Percentiles rank a stretch among this genome's conserved stretches.
Conservation (phyloP, 2,888 invertebrate species). For the Digitonthophagus gazella region DNA sequence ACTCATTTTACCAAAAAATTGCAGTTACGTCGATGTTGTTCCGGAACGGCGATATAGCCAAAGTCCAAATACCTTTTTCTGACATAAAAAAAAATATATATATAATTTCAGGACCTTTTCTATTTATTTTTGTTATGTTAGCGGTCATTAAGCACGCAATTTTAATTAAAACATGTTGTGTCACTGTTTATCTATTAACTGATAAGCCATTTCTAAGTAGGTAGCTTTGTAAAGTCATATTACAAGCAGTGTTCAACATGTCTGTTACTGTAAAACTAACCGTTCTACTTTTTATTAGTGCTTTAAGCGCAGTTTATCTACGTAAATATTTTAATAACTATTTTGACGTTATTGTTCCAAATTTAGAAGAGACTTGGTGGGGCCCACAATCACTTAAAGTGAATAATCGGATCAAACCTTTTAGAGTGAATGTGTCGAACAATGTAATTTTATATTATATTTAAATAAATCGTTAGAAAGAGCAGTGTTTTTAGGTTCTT, state of each 20-base stretch:
- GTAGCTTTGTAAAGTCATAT: not conserved
- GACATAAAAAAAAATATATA: no score
- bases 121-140: no score
- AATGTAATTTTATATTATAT: conserved; percentile 50
- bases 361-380: conserved; percentile 55
- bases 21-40: no score
- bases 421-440: conserved; percentile 58
- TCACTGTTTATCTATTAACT: no score
- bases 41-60: no score
- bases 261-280: not conserved
- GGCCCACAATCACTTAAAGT: conserved; percentile 52
- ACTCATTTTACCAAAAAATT: no score
- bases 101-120: no score
- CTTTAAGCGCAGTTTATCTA: not conserved
- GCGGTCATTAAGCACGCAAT: no score
- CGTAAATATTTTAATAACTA: conserved; percentile 13
- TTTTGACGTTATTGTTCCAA: conserved; percentile 23
- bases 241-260: not conserved
- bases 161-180: no score
- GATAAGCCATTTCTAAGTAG: not conserved
- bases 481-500: conserved; percentile 45
- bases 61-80: no score
- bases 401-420: conserved; percentile 56
- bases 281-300: not conserved
- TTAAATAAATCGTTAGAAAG: not conserved